Evolutionary conservation across 2,797 vertebrate genomes (phyloP).

Genomic region (Xerus rutilus): DNA sequence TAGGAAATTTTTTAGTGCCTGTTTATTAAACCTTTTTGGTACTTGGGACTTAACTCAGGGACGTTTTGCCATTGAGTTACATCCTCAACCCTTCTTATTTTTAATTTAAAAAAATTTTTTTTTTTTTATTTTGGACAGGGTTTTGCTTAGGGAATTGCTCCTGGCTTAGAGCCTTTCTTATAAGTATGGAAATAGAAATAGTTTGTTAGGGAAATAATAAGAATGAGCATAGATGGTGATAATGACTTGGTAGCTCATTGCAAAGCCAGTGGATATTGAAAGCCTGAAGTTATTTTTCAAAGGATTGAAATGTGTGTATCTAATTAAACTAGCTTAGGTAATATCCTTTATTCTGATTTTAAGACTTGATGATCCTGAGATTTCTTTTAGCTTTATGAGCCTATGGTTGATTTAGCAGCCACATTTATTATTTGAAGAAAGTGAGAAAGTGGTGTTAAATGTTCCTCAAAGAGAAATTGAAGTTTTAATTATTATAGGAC

Average conservation of each 20-base stretch:
- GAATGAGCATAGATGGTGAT: background rate
- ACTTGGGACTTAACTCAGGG: no score
- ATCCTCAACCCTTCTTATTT: no score
- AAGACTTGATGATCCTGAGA: constrained; percentile 61
- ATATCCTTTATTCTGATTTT: constrained; percentile 60
- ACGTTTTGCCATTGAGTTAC: no score
- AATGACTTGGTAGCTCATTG: background rate
- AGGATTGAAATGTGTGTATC: constrained; percentile 23
- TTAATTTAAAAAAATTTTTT: no score
- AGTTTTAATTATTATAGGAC: constrained; percentile 76
- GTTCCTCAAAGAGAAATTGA: constrained; percentile 72
- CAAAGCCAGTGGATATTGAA: constrained; percentile 14
- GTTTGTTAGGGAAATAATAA: background rate
- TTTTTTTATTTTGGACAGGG: no score
- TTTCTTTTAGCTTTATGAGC: constrained; percentile 68
- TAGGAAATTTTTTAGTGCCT: background rate
- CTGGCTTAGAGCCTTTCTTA: background rate
- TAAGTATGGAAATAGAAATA: background rate
- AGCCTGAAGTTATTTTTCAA: constrained; percentile 64
- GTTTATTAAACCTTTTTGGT: background rate
- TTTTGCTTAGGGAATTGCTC: no score
- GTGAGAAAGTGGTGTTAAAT: constrained; percentile 58
- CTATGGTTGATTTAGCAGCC: constrained; percentile 64
- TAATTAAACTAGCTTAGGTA: constrained; percentile 58
- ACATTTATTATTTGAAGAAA: constrained; percentile 76